Percentiles rank a stretch among this genome's conserved stretches.
phyloP scores from a whole-genome alignment of 2,797 vertebrate genomes.

The Coreius guichenoti region DNA sequence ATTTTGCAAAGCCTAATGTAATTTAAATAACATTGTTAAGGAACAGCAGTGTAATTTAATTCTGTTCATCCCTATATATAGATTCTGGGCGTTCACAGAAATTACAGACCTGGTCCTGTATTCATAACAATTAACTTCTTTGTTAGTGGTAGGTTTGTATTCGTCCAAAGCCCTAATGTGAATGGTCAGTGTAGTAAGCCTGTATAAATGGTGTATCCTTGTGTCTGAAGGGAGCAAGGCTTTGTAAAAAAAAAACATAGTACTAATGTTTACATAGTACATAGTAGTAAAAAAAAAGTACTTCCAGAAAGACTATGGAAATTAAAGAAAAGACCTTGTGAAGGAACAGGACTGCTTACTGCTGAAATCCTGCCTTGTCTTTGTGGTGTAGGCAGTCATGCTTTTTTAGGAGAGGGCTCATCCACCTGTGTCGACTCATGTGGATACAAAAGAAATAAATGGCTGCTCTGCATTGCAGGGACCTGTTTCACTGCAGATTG shows the following conservation, averaged over 20 bases:
- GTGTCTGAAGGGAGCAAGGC: background rate
- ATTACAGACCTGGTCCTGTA: constrained; percentile 43
- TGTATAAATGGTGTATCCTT: constrained; percentile 1
- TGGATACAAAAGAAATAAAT: constrained; percentile 33
- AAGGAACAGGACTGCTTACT: background rate
- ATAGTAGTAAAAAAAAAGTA: background rate
- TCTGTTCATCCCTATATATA: constrained; percentile 60
- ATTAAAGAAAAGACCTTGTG: background rate
- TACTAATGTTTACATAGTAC: no score
- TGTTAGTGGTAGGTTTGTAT: constrained; percentile 34
- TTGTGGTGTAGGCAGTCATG: background rate
- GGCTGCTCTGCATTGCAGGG: constrained; percentile 21
- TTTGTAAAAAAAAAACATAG: background rate
- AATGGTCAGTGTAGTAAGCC: constrained; percentile 12
- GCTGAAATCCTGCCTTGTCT: constrained; percentile 16
- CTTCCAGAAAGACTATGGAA: constrained; percentile 5
- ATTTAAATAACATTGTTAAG: constrained; percentile 66
- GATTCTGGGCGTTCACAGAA: constrained; percentile 32
- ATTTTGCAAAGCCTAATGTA: constrained; percentile 63
- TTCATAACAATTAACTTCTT: constrained; percentile 47
- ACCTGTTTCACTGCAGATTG: constrained; percentile 4
- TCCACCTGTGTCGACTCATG: constrained; percentile 3
- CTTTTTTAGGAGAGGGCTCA: background rate
- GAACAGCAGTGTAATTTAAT: constrained; percentile 57
- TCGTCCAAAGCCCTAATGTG: constrained; percentile 20